phyloP scores from a whole-genome alignment of 2,888 invertebrate species.

The Diaprepes abbreviatus region DNA sequence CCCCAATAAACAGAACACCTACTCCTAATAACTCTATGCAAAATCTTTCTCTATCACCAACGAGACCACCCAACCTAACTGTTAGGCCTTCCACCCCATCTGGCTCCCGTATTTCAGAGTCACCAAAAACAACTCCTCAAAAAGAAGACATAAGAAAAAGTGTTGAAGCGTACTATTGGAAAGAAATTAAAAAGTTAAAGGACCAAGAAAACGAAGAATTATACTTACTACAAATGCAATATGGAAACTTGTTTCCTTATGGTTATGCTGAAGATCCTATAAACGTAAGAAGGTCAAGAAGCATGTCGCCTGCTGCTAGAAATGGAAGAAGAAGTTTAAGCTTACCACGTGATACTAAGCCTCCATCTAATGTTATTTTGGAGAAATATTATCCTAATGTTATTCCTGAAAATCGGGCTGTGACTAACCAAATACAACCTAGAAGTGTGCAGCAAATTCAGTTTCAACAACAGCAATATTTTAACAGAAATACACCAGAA shows the following conservation, averaged over 20 bases:
- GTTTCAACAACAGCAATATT: constrained; percentile 46
- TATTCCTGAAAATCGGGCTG: constrained; percentile 55
- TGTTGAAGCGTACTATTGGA: constrained; percentile 79
- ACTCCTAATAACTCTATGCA: constrained; percentile 53
- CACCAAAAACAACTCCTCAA: constrained; percentile 62
- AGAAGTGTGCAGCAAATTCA: constrained; percentile 41
- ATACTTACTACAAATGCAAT: constrained; percentile 58
- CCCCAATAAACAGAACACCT: constrained; percentile 52
- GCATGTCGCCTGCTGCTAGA: constrained; percentile 66
- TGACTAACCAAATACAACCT: constrained; percentile 45
- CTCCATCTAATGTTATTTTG: constrained; percentile 16
- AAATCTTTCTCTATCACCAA: constrained; percentile 50
- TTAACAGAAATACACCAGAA: constrained; percentile 56
- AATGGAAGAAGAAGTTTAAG: constrained; percentile 66
- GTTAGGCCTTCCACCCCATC: constrained; percentile 44
- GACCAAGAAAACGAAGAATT: constrained; percentile 74
- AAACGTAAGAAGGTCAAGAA: constrained; percentile 66
- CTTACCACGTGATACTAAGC: constrained; percentile 59
- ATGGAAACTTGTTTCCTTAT: constrained; percentile 53
- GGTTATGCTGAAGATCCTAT: constrained; percentile 62
- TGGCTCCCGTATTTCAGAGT: constrained; percentile 41
- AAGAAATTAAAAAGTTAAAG: constrained; percentile 76
- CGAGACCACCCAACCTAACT: constrained; percentile 50
- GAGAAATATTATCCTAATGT: constrained; percentile 29
- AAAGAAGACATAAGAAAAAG: constrained; percentile 73